Conservation (phyloP, 1,140 invertebrate genomes). For the Zaprionus capensis region DNA sequence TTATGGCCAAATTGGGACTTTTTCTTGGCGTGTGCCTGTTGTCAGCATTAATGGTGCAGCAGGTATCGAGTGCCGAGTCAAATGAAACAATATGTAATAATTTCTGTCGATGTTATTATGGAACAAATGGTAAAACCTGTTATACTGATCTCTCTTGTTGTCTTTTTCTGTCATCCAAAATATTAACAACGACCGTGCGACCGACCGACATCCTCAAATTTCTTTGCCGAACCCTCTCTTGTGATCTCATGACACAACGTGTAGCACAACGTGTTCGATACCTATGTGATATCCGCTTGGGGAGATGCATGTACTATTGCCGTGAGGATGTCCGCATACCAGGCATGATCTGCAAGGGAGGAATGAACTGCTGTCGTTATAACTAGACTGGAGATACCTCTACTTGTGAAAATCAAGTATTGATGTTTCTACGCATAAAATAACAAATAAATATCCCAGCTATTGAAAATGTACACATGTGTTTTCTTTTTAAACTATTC, state of each 20-base stretch:
- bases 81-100: too few species aligned
- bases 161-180: constrained; percentile 14
- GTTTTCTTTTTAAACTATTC: constrained; percentile 69
- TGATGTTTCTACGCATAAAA: too few species aligned
- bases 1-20: constrained; percentile 49
- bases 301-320: too few species aligned
- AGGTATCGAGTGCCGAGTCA: constrained; percentile 37
- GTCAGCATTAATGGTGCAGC: constrained; percentile 50
- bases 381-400: neutral
- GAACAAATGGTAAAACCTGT: constrained; percentile 45
- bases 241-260: neutral
- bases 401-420: neutral
- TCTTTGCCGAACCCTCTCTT: neutral
- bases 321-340: too few species aligned
- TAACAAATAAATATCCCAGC: too few species aligned
- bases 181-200: constrained; percentile 23
- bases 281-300: neutral
- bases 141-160: constrained; percentile 45
- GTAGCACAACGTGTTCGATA: constrained; percentile 75
- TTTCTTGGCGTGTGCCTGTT: constrained; percentile 42
- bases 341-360: too few species aligned
- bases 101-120: constrained; percentile 26
- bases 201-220: constrained; percentile 13
- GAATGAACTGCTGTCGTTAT: too few species aligned
- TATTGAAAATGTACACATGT: constrained; percentile 37